Conservation (phyloP, 2,797 vertebrate species). For the Lagodon rhomboides region DNA sequence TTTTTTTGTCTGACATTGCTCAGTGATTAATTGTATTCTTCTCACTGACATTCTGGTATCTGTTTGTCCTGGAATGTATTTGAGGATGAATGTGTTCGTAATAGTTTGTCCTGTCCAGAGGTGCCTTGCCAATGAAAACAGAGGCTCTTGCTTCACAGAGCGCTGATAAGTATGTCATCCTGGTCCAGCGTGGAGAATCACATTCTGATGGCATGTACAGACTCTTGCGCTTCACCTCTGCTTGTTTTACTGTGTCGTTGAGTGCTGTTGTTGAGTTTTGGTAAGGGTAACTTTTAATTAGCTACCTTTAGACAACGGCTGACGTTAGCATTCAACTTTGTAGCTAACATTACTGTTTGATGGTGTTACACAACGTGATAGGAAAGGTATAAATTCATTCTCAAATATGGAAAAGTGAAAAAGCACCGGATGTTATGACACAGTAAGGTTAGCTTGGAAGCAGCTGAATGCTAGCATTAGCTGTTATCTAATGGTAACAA, state of each 20-base stretch:
- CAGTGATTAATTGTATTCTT: constrained; percentile 18
- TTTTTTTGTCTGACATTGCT: constrained; percentile 1
- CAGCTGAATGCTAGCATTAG: too few species aligned
- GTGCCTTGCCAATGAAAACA: constrained; percentile 80
- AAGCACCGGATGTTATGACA: too few species aligned
- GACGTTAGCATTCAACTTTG: too few species aligned
- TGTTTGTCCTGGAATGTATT: constrained; percentile 61
- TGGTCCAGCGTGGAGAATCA: constrained; percentile 60
- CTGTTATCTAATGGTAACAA: too few species aligned
- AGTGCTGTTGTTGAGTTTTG: not conserved
- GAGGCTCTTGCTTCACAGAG: constrained; percentile 70
- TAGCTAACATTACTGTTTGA: too few species aligned
- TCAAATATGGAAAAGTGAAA: too few species aligned
- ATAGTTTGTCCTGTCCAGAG: constrained; percentile 70
- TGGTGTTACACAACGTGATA: too few species aligned
- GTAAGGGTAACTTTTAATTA: too few species aligned
- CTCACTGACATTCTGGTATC: constrained; percentile 20
- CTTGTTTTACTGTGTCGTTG: constrained; percentile 16
- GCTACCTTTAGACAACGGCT: too few species aligned
- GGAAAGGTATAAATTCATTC: too few species aligned
- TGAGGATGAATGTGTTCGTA: constrained; percentile 64
- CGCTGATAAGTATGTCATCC: constrained; percentile 72
- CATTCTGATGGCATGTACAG: constrained; percentile 65
- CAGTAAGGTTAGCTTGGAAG: too few species aligned
- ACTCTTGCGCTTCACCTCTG: constrained; percentile 20